These are phyloP conservation scores for Antechinus stuartii DNA, from an alignment of 2,113 vertebrate species.

Conservation along the genomic window DNA sequence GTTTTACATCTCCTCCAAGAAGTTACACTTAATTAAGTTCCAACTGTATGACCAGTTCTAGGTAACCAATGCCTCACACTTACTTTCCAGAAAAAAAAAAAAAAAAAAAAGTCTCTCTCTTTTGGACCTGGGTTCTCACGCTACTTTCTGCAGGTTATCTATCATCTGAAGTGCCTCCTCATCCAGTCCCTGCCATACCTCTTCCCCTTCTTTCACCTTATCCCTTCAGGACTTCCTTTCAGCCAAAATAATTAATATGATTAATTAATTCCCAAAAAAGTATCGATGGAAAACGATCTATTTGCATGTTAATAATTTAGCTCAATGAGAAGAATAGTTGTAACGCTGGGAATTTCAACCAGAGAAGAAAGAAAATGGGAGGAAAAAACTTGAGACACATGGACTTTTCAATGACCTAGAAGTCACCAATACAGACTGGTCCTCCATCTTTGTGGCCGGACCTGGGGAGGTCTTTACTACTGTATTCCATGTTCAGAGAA, in stretches of 20 bases:
- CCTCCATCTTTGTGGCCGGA: background rate
- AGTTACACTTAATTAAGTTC: background rate
- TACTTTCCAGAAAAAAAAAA: background rate
- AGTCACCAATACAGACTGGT: background rate
- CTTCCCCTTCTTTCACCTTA: background rate
- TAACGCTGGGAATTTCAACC: background rate
- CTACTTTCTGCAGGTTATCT: background rate
- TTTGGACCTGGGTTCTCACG: background rate
- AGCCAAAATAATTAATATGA: background rate
- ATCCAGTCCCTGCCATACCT: background rate
- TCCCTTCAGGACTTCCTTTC: background rate
- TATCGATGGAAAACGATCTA: background rate
- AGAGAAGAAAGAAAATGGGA: background rate
- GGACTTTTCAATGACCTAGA: background rate
- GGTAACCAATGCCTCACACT: background rate
- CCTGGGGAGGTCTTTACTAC: background rate
- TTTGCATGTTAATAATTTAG: background rate
- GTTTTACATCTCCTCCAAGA: background rate
- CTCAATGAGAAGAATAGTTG: background rate
- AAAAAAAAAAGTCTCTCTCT: background rate
- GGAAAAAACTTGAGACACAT: background rate
- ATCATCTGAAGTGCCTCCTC: background rate
- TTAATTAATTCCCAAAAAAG: background rate
- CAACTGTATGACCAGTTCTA: background rate
- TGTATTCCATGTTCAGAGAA: background rate